Base-by-base conservation (phyloP, 2,888 invertebrate genomes). In the Girardia tigrina region DNA sequence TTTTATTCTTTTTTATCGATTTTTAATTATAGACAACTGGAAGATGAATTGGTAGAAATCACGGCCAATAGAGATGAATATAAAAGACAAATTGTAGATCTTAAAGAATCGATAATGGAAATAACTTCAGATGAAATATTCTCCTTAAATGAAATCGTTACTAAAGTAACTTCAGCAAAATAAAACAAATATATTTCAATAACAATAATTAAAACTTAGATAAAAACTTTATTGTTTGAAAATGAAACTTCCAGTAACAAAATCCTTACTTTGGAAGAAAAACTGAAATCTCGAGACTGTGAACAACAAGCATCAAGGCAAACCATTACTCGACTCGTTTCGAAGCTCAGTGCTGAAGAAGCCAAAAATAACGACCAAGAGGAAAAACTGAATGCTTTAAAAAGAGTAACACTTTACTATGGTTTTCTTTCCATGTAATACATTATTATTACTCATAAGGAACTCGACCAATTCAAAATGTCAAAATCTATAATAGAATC, bases 281-380 rank as follows among this genome's bases (percentile, higher is more conserved):
- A 56, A 56, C 23, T 56, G 56, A 56, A 56, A 56, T 56, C 56
- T 56, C 56, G 56, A 12, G 56, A 56, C 56, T 56, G 56, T 56
- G 56, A 56, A 56, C 56, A 56, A n/a, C 56, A 56, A 56, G 56
- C 56, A 12, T 56, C 56, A 56, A 56, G 56, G 23, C 56, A 56
- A n/a, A 56, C 56, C 8, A 56, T 56, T 12, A 56, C 56, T 6
- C 4, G 56, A 56, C n/a, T 56, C 2, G 56, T 56, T 8, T n/a
- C 56, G 4, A 56, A 56, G 23, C 56, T 56, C 23, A 56, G 56
- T n/a, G 4, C 56, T 6, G 56, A 56, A n/a, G 56, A 56, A 56
- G 23, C 56, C 6, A 56, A 56, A 16, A 56, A n/a, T 23, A 23
- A n/a, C 6, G 23, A 56, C 23, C n/a, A 16, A 6, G 56, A 56